Conservation (phyloP, 2,888 invertebrate species). For the Strigamia transsilvanica region DNA sequence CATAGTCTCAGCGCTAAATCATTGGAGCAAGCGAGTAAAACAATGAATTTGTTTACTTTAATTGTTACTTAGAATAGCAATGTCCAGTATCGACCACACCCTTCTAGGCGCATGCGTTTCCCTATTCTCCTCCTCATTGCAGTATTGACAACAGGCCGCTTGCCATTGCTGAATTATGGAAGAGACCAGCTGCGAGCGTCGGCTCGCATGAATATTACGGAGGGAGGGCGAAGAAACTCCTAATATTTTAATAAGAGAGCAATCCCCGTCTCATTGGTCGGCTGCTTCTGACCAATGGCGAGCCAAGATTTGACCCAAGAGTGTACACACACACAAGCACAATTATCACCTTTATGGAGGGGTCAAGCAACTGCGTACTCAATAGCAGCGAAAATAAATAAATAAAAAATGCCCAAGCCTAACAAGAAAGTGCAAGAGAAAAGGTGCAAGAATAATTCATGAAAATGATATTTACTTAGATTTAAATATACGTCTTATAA, state of each 20-base stretch:
- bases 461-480: no score
- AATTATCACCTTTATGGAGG: not conserved
- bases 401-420: not conserved
- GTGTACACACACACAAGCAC: not conserved
- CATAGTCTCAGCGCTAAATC: not conserved
- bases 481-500: no score
- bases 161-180: conserved; percentile 8
- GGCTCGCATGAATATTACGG: conserved; percentile 8
- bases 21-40: not conserved
- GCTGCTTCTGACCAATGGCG: conserved; percentile 1
- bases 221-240: conserved; percentile 3
- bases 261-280: conserved; percentile 2
- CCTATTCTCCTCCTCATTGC: not conserved
- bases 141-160: conserved; percentile 2
- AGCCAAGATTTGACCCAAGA: conserved; percentile 7
- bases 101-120: not conserved
- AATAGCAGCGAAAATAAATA: conserved; percentile 22
- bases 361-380: conserved; percentile 6
- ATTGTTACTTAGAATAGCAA: not conserved
- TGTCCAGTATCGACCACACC: conserved; percentile 8
- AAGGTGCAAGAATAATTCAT: not conserved
- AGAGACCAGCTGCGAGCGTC: conserved; percentile 8
- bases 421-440: not conserved
- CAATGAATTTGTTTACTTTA: conserved; percentile 2
- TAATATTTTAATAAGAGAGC: conserved; percentile 8